Conservation (phyloP, 2,888 invertebrate species). For the Eupsilia transversa region DNA sequence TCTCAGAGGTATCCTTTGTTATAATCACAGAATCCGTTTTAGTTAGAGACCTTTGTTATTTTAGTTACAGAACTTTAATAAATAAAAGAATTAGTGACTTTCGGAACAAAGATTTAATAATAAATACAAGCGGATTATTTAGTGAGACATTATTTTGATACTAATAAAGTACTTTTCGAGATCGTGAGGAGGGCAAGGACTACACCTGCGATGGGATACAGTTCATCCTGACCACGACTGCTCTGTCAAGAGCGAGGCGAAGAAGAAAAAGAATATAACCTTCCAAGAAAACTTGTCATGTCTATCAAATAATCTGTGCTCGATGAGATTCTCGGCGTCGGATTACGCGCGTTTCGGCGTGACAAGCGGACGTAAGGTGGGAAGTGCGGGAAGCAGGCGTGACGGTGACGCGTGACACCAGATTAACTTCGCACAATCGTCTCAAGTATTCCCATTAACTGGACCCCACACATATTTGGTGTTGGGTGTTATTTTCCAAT, state of each 20-base stretch:
- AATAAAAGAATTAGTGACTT: too few species aligned
- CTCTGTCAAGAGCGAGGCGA: too few species aligned
- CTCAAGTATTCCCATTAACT: slow-evolving; percentile 62
- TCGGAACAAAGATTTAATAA: too few species aligned
- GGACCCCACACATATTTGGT: slow-evolving; percentile 34
- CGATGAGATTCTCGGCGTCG: slow-evolving; percentile 44
- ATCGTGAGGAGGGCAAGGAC: too few species aligned
- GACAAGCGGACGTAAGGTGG: slow-evolving; percentile 34
- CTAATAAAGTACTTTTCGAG: too few species aligned
- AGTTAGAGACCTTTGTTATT: background rate
- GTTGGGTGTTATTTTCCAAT: slow-evolving; percentile 34
- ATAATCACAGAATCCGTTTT: background rate
- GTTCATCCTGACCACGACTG: too few species aligned
- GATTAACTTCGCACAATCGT: slow-evolving; percentile 56
- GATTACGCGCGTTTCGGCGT: slow-evolving; percentile 53
- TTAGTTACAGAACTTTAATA: background rate
- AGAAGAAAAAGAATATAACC: too few species aligned
- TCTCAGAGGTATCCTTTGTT: background rate
- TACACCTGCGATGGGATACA: too few species aligned
- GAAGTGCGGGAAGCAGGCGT: slow-evolving; percentile 23
- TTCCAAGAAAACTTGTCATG: background rate
- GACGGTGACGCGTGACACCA: slow-evolving; percentile 40
- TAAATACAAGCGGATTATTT: too few species aligned
- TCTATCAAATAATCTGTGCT: slow-evolving; percentile 48
- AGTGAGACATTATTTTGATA: too few species aligned